Conservation (phyloP, 2,113 vertebrate species). For the Stigmatopora nigra region DNA sequence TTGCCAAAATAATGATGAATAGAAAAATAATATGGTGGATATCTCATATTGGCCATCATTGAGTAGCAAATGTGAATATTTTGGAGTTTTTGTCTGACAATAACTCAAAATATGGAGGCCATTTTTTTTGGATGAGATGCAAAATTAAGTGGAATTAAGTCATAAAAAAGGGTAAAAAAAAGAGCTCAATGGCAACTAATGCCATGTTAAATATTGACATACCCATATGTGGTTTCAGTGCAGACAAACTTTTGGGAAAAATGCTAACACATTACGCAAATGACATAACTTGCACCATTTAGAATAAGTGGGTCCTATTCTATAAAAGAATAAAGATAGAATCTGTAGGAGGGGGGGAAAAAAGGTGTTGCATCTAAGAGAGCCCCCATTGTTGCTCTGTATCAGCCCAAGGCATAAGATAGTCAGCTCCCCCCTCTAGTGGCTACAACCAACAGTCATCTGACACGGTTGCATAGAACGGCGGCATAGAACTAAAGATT, state of each 20-base stretch:
- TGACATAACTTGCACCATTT: not conserved
- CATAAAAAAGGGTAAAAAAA: no score
- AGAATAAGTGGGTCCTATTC: not conserved
- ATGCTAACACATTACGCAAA: not conserved
- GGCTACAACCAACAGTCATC: conserved; percentile 22
- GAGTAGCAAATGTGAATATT: no score
- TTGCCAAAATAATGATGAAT: no score
- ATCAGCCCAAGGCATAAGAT: conserved; percentile 12
- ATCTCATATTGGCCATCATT: no score
- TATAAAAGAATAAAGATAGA: not conserved
- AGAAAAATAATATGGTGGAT: no score
- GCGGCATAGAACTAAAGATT: accelerated
- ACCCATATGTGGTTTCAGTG: not conserved
- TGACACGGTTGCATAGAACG: not conserved
- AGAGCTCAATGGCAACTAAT: not conserved
- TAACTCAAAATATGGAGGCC: no score
- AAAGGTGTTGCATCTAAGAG: not conserved
- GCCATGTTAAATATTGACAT: not conserved
- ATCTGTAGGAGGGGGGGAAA: not conserved
- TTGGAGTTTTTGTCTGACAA: no score
- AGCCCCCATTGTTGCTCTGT: not conserved
- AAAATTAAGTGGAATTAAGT: no score
- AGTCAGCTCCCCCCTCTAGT: conserved; percentile 55
- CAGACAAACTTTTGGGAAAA: not conserved
- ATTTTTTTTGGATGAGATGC: no score